Conservation (phyloP, 30 jellyfish, hydroid and myxozoan species). For the Turritopsis dohrnii region DNA sequence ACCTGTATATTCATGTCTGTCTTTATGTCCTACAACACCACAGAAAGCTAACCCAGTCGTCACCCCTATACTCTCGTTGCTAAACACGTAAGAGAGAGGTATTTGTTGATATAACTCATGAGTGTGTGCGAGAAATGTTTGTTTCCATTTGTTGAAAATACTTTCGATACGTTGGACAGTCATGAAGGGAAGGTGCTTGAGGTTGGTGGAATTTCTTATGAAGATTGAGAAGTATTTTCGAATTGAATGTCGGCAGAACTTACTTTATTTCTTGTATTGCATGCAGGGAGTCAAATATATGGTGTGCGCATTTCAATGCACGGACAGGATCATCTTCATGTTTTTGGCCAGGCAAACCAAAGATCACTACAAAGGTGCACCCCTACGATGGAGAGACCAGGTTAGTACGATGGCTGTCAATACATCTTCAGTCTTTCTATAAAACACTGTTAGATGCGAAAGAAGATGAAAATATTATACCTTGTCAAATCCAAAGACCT, state of each 20-base stretch:
- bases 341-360: constrained; percentile 89
- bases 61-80: constrained; percentile 86
- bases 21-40: constrained; percentile 90
- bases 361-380: constrained; percentile 78
- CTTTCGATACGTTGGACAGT: neutral
- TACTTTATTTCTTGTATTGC: constrained; percentile 73
- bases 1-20: constrained; percentile 91
- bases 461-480: constrained; percentile 9
- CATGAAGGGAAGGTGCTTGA: neutral
- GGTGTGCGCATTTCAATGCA: constrained; percentile 58
- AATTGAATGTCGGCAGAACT: neutral
- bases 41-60: constrained; percentile 86
- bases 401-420: neutral
- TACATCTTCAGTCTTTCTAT: no score
- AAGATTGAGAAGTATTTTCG: neutral
- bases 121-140: neutral
- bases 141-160: neutral
- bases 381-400: constrained; percentile 44
- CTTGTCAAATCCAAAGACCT: constrained; percentile 74
- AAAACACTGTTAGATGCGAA: neutral
- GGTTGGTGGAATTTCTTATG: neutral
- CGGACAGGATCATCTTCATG: constrained; percentile 88
- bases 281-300: constrained; percentile 66
- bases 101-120: neutral
- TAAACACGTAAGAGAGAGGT: constrained; percentile 1